These are phyloP conservation scores for Tetrapedia diversipes DNA, from an alignment of 2,888 invertebrate genomes.

Conservation along the genomic window DNA sequence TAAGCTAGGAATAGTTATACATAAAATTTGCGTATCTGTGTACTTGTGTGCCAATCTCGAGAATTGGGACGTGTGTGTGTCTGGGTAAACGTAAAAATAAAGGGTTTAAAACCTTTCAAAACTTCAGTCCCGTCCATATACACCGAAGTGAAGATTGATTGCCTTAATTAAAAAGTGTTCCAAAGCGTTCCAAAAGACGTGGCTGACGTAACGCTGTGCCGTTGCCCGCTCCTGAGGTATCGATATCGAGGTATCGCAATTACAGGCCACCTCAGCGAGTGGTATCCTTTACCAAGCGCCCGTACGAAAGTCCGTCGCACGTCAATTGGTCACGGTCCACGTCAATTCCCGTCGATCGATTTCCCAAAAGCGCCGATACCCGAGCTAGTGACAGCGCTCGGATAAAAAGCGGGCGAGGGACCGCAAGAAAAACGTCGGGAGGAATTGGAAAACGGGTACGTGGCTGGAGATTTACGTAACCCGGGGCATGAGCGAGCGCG, in stretches of 20 bases:
- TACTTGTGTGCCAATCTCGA: no score
- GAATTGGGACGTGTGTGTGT: no score
- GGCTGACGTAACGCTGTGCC: background rate
- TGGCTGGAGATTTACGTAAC: slow-evolving; percentile 74
- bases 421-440: slow-evolving; percentile 28
- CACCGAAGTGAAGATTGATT: no score
- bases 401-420: slow-evolving; percentile 32
- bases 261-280: slow-evolving; percentile 3
- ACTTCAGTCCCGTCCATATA: no score
- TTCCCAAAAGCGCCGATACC: slow-evolving; percentile 27
- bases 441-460: slow-evolving; percentile 44
- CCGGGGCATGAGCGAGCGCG: slow-evolving; percentile 71
- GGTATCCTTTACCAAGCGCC: background rate
- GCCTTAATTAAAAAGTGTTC: no score
- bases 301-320: slow-evolving; percentile 38
- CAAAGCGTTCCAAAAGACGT: no score
- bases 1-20: no score
- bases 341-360: slow-evolving; percentile 30
- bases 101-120: no score
- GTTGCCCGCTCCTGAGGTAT: background rate
- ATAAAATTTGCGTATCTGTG: no score
- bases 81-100: no score
- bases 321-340: slow-evolving; percentile 43
- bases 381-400: background rate
- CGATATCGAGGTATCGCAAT: slow-evolving; percentile 4